Base-by-base conservation (phyloP, 2,113 vertebrate species). In the Pelvicachromis taeniatus region DNA sequence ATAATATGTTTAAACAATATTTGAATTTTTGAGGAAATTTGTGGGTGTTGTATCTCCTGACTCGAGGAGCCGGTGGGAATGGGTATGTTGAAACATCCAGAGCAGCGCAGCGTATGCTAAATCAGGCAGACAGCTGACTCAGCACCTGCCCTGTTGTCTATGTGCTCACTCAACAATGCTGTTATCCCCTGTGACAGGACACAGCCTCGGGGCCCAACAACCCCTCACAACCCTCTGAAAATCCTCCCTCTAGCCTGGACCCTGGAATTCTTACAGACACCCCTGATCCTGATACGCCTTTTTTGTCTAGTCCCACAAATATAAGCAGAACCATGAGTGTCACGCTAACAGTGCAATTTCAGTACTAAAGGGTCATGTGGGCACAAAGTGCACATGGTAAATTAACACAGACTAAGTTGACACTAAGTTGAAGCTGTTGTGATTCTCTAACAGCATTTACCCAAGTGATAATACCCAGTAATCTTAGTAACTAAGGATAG, bases 121-220 rank as follows among this genome's bases (percentile, higher is more conserved):
- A 50, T 63, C 81, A 50, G 88, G 86, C 58, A 54, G 95, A 95
- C 91, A 94, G 92, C 93, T 94, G 93, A 94, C 89, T 95, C 92
- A 93, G 93, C 93, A 78, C 88, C 90, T 89, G 86, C 85, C 89
- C 88, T 88, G 80, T 87, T 94, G 88, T 94, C 89, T 93, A 61
- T 93, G 91, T 92, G 94, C 87, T 94, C 92, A 84, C 80, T 94
- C 91, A 83, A 90, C 93, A 89, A 42, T 90, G 85, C 68, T 53
- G 83, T 94, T 92, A 95, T 95, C 78, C 61, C 81, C 8, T n/a
- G 80, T 10, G 94, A 94, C 94, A 94, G 90, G 80, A 82, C 48
- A 73, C 86, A 59, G 90, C 95, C 93, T 83, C 75, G 5, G 92
- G 94, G 63, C 54, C 59, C 9, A 11, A 87, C 82, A 88, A 77